Percentiles rank a stretch among this genome's conserved stretches.
Conservation (phyloP, 2,113 vertebrate genomes). For the Rhinolophus sinicus region DNA sequence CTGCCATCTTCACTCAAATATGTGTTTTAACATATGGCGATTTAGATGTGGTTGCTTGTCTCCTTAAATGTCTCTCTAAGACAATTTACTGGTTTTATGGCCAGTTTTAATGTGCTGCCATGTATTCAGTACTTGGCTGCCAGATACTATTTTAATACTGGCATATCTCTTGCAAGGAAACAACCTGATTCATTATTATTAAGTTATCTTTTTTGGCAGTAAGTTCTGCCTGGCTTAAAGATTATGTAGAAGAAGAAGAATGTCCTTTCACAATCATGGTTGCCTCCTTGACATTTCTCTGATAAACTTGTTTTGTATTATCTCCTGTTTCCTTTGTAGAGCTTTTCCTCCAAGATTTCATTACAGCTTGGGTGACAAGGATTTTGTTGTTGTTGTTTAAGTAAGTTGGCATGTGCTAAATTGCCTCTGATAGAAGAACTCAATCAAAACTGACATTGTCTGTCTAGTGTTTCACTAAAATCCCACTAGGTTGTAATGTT, state of each 20-base stretch:
- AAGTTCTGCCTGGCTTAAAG: slow-evolving; percentile 53
- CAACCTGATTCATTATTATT: slow-evolving; percentile 75
- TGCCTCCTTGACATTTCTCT: slow-evolving; percentile 72
- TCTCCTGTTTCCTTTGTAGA: slow-evolving; percentile 71
- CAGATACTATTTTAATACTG: slow-evolving; percentile 72
- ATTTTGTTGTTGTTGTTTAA: slow-evolving; percentile 76
- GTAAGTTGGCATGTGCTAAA: slow-evolving; percentile 76
- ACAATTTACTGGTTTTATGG: slow-evolving; percentile 63
- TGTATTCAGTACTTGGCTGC: slow-evolving; percentile 45
- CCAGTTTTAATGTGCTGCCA: slow-evolving; percentile 67
- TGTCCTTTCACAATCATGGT: slow-evolving; percentile 68
- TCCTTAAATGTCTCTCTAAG: slow-evolving; percentile 66
- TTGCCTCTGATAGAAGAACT: slow-evolving; percentile 72
- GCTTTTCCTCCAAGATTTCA: slow-evolving; percentile 71
- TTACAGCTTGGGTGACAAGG: slow-evolving; percentile 71
- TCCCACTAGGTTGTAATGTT: slow-evolving; percentile 54
- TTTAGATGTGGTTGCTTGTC: slow-evolving; percentile 62
- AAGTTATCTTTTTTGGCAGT: slow-evolving; percentile 74
- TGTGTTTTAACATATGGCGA: slow-evolving; percentile 47
- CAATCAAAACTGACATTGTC: slow-evolving; percentile 78
- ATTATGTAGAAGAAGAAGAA: slow-evolving; percentile 75
- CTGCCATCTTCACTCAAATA: slow-evolving; percentile 35
- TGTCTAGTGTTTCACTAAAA: slow-evolving; percentile 59
- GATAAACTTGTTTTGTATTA: slow-evolving; percentile 80
- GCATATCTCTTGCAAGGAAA: slow-evolving; percentile 66